phyloP scores from a whole-genome alignment of 2,797 vertebrate species.

The Acanthopagrus latus region DNA sequence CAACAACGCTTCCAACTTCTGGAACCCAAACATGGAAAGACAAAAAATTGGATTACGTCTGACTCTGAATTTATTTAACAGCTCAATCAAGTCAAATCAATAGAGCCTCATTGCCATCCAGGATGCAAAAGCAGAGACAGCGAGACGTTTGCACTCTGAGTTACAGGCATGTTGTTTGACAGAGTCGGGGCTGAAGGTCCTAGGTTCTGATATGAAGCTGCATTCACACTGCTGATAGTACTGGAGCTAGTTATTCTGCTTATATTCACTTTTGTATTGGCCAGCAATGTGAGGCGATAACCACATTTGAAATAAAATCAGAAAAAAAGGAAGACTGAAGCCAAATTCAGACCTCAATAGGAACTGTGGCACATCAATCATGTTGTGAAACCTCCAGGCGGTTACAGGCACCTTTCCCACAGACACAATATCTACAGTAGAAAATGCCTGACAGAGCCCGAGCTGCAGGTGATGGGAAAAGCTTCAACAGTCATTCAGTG shows the following conservation, averaged over 20 bases:
- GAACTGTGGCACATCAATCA: neutral
- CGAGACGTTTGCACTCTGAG: constrained; percentile 11
- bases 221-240: constrained; percentile 1
- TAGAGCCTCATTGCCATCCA: constrained; percentile 42
- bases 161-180: constrained; percentile 12
- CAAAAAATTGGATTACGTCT: constrained; percentile 64
- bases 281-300: neutral
- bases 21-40: constrained; percentile 36
- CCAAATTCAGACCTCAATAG: neutral
- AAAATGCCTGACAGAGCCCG: constrained; percentile 10
- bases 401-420: neutral
- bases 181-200: constrained; percentile 13
- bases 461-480: constrained; percentile 11
- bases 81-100: constrained; percentile 77
- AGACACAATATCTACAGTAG: constrained; percentile 3
- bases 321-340: neutral
- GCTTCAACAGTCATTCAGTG: neutral
- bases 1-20: constrained; percentile 50
- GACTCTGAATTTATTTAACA: constrained; percentile 75
- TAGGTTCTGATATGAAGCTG: constrained; percentile 26
- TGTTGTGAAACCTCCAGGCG: constrained; percentile 1
- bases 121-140: constrained; percentile 58
- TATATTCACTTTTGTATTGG: constrained; percentile 17
- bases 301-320: constrained; percentile 6
- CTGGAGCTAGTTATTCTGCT: neutral